Conservation (phyloP, 2,888 invertebrate genomes). For the Maniola hyperantus region DNA sequence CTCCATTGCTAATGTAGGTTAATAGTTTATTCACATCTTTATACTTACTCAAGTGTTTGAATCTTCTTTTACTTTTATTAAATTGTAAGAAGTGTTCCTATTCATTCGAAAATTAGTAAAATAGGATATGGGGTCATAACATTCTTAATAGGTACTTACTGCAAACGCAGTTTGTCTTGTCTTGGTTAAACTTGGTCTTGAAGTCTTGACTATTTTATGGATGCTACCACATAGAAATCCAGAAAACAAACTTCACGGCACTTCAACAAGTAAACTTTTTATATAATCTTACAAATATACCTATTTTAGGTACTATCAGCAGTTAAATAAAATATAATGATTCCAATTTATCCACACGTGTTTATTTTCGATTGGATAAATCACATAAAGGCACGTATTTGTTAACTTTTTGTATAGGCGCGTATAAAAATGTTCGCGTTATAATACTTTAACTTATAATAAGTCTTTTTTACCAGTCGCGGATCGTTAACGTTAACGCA, state of each 20-base stretch:
- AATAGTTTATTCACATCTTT: constrained; percentile 20
- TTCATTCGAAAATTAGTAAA: neutral
- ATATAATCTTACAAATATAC: no score
- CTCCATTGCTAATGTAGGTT: constrained; percentile 39
- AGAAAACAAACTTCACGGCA: no score
- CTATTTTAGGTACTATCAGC: neutral
- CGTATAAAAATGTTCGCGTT: constrained; percentile 7
- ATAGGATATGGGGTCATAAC: neutral
- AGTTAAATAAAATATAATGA: constrained; percentile 14
- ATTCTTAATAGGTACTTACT: neutral
- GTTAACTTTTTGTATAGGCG: constrained; percentile 7
- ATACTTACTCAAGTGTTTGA: neutral
- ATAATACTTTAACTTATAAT: constrained; percentile 6
- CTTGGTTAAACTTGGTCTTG: no score
- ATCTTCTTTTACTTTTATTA: neutral
- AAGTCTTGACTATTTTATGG: no score
- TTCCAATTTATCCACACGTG: constrained; percentile 17
- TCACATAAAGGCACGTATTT: constrained; percentile 19
- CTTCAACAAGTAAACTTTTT: no score
- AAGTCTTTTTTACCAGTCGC: neutral
- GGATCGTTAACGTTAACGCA: neutral
- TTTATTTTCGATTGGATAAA: constrained; percentile 22
- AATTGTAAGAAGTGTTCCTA: neutral
- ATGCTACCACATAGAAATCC: no score
- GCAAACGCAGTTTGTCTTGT: neutral